phyloP scores from a whole-genome alignment of 2,113 vertebrate genomes.

The Amphilophus citrinellus region DNA sequence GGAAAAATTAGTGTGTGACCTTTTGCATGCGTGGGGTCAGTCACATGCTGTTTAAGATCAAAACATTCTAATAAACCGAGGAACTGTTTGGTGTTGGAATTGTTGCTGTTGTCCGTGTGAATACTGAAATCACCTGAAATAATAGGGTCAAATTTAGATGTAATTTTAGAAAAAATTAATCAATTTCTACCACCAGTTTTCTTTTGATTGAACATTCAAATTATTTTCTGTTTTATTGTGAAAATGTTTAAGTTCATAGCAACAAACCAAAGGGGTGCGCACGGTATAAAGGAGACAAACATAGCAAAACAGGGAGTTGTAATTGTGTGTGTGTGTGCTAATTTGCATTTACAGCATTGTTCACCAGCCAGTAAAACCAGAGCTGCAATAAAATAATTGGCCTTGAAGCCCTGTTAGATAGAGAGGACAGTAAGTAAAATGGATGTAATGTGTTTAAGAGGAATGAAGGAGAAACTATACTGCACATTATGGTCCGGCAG shows the following conservation, averaged over 20 bases:
- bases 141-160: no score
- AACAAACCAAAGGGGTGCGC: neutral
- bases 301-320: neutral
- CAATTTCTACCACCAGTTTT: no score
- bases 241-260: neutral
- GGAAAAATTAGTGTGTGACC: no score
- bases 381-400: conserved; percentile 65
- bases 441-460: conserved; percentile 37
- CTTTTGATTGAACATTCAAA: no score
- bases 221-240: neutral
- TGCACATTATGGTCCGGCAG: neutral
- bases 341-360: conserved; percentile 64
- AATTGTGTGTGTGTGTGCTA: conserved; percentile 46
- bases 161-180: no score
- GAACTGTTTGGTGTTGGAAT: no score
- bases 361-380: conserved; percentile 57
- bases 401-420: conserved; percentile 34
- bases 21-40: no score
- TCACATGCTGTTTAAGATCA: no score
- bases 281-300: neutral
- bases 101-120: no score
- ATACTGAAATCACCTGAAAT: no score
- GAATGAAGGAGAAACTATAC: conserved; percentile 17
- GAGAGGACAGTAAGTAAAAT: conserved; percentile 45
- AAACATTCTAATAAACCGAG: no score